A percentile compares a stretch with the other conserved stretches of the same genome.
phyloP scores from a whole-genome alignment of 2,888 invertebrate genomes.

The Orthosia incerta region DNA sequence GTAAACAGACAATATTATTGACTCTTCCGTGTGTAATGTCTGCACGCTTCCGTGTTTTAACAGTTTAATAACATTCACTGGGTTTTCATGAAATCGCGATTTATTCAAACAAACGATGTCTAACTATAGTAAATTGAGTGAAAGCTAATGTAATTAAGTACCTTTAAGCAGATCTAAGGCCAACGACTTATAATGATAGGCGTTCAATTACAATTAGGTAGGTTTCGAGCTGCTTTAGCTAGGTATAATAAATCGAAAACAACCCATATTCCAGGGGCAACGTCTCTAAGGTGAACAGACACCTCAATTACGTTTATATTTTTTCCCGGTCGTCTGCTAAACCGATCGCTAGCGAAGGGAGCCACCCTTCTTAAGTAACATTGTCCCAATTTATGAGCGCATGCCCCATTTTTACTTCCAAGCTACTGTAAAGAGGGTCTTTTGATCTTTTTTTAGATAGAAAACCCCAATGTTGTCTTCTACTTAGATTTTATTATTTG shows the following conservation, averaged over 20 bases:
- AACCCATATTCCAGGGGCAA: conserved; percentile 5
- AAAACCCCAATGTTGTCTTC: conserved; percentile 12
- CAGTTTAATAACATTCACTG: not conserved
- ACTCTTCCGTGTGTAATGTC: not conserved
- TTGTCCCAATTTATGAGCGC: conserved; percentile 60
- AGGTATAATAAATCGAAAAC: not conserved
- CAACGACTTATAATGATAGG: no score
- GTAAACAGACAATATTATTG: not conserved
- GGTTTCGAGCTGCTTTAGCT: not conserved
- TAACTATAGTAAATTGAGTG: not conserved
- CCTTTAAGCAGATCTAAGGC: not conserved
- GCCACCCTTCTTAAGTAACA: conserved; percentile 65
- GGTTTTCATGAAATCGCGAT: not conserved
- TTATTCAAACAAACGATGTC: not conserved
- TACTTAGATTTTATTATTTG: conserved; percentile 18
- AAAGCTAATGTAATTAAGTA: not conserved
- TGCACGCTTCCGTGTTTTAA: not conserved
- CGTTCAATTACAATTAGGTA: not conserved
- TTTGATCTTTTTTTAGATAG: conserved; percentile 35
- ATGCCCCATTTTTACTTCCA: conserved; percentile 46
- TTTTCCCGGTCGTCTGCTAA: conserved; percentile 36
- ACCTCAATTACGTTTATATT: conserved; percentile 41
- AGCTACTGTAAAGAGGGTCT: conserved; percentile 23
- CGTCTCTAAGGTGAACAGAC: conserved; percentile 38
- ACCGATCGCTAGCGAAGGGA: conserved; percentile 55